A percentile compares a stretch with the other conserved stretches of the same genome.
Conservation (phyloP, 2,797 vertebrate genomes). For the Syncerus caffer region DNA sequence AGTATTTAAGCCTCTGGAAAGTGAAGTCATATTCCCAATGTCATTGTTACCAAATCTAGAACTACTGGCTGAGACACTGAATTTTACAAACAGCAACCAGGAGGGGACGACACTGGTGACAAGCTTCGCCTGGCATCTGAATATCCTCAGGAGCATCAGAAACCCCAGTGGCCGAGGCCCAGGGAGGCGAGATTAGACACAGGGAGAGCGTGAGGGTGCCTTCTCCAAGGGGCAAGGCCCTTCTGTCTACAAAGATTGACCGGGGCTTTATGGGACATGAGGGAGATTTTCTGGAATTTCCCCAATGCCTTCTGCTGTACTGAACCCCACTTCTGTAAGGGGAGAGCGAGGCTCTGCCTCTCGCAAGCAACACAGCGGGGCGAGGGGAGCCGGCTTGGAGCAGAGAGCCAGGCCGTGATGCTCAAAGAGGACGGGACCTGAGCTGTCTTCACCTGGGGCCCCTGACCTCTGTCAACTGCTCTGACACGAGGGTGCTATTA, state of each 20-base stretch:
- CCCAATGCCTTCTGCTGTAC: background rate
- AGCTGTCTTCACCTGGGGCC: background rate
- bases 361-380: background rate
- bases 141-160: background rate
- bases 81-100: background rate
- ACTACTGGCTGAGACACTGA: background rate
- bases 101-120: fast-evolving
- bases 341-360: background rate
- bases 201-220: fast-evolving
- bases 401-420: background rate
- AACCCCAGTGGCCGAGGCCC: fast-evolving
- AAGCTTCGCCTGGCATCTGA: fast-evolving
- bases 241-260: background rate
- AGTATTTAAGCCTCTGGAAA: background rate
- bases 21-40: background rate
- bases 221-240: background rate
- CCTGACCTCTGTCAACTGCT: background rate
- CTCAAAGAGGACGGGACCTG: background rate
- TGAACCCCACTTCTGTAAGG: background rate
- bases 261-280: fast-evolving
- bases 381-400: too few relatives aligned
- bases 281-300: background rate
- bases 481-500: background rate
- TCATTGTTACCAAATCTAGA: background rate
- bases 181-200: too few relatives aligned